Conservation (phyloP, 1,140 invertebrate species). For the Trichomalopsis sarcophagae region DNA sequence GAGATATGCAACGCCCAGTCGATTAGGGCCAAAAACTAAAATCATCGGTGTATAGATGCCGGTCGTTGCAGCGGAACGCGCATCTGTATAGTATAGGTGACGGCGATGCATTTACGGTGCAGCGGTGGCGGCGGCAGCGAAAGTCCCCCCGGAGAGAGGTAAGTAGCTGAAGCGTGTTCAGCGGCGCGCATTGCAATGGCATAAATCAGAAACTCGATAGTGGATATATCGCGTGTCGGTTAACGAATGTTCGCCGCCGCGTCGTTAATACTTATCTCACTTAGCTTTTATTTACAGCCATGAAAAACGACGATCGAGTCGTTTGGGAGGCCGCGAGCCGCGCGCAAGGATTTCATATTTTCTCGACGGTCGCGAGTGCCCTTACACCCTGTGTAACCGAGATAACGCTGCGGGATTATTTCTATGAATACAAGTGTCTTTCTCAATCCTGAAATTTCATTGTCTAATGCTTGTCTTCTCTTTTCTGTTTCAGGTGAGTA, state of each 20-base stretch:
- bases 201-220: conserved; percentile 54
- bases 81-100: not conserved
- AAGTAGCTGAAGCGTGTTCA: conserved; percentile 28
- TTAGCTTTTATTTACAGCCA: conserved; percentile 43
- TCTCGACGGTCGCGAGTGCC: not conserved
- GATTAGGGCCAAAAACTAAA: too few relatives aligned
- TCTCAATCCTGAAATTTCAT: not conserved
- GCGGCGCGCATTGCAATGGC: conserved; percentile 33
- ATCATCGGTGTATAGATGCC: too few relatives aligned
- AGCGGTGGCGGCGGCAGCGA: not conserved
- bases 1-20: too few relatives aligned
- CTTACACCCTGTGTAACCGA: not conserved
- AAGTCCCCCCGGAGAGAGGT: not conserved
- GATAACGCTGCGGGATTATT: not conserved
- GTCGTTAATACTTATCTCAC: conserved; percentile 39
- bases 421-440: not conserved
- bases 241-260: conserved; percentile 40
- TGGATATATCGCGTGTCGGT: conserved; percentile 49
- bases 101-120: not conserved
- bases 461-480: not conserved
- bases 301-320: conserved; percentile 13
- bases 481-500: not conserved
- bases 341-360: conserved; percentile 18
- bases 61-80: not conserved
- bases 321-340: conserved; percentile 13